These are phyloP conservation scores for Microctenopoma lineatum DNA, from an alignment of 2,797 vertebrate genomes.

Conservation along the genomic window DNA sequence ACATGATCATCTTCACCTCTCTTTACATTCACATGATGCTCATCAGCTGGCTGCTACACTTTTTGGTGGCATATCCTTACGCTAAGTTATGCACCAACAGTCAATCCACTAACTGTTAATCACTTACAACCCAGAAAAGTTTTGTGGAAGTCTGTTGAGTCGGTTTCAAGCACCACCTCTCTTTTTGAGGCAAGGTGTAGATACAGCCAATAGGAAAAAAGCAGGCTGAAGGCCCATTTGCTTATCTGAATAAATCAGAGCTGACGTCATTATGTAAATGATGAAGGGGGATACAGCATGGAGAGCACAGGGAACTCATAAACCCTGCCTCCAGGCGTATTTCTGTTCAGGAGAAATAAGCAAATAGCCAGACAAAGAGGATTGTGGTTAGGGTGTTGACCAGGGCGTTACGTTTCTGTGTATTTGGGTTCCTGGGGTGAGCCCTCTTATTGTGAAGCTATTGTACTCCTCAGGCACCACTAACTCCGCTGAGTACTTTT, in stretches of 20 bases:
- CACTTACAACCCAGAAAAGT: constrained; percentile 48
- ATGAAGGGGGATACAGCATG: constrained; percentile 38
- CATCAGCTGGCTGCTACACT: constrained; percentile 11
- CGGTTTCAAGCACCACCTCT: constrained; percentile 82
- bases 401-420: constrained; percentile 45
- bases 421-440: constrained; percentile 46
- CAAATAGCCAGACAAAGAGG: constrained; percentile 68
- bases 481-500: constrained; percentile 62
- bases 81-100: background rate
- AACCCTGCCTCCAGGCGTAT: constrained; percentile 56
- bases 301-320: constrained; percentile 40
- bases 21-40: constrained; percentile 9
- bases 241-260: constrained; percentile 72
- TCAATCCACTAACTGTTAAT: constrained; percentile 30
- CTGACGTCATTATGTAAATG: constrained; percentile 69
- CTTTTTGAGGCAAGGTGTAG: constrained; percentile 70
- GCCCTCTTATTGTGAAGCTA: constrained; percentile 45
- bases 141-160: constrained; percentile 85
- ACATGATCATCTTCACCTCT: constrained; percentile 5
- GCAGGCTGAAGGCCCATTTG: constrained; percentile 55
- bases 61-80: background rate
- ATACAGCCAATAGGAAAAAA: constrained; percentile 67
- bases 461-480: constrained; percentile 58
- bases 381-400: constrained; percentile 48
- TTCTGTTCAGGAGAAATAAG: constrained; percentile 56